A percentile compares a stretch with the other conserved stretches of the same genome.
These are phyloP conservation scores for Actinemys pallida DNA, from an alignment of 2,113 vertebrate species.

Conservation along the genomic window DNA sequence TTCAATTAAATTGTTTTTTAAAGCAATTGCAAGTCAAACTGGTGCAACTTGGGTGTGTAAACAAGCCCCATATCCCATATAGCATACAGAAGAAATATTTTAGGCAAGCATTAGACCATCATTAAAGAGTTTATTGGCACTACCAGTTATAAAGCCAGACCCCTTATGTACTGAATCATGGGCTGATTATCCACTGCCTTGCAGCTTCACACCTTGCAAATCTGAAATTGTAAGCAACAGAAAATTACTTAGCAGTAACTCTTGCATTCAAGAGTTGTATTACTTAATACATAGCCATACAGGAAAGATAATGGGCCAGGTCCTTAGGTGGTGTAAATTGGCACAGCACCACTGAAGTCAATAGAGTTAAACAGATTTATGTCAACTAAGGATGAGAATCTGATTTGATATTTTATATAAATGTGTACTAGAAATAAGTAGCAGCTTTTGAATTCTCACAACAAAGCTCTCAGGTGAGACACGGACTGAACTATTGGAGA, in stretches of 20 bases:
- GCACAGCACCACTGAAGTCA: background rate
- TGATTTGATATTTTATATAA: background rate
- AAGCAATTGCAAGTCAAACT: background rate
- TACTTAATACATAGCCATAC: fast-evolving
- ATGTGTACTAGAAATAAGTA: background rate
- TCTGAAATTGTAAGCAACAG: background rate
- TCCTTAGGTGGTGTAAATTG: background rate
- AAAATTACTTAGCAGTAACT: background rate
- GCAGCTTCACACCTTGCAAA: background rate
- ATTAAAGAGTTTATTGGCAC: background rate
- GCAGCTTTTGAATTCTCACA: background rate
- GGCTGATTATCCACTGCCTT: background rate
- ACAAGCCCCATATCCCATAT: background rate
- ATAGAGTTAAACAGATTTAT: background rate
- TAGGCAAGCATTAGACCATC: background rate
- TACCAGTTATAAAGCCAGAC: background rate
- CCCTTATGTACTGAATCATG: background rate
- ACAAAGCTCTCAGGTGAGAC: background rate
- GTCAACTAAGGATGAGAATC: background rate
- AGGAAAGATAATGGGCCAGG: background rate
- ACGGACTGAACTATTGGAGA: background rate
- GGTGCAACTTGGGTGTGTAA: background rate
- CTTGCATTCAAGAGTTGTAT: background rate
- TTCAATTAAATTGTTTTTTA: background rate
- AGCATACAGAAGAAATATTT: background rate